Evolutionary conservation across 2,888 invertebrate species (phyloP), one percentile per base, ranked within the genome.

Genomic region (Clivina fossor): DNA sequence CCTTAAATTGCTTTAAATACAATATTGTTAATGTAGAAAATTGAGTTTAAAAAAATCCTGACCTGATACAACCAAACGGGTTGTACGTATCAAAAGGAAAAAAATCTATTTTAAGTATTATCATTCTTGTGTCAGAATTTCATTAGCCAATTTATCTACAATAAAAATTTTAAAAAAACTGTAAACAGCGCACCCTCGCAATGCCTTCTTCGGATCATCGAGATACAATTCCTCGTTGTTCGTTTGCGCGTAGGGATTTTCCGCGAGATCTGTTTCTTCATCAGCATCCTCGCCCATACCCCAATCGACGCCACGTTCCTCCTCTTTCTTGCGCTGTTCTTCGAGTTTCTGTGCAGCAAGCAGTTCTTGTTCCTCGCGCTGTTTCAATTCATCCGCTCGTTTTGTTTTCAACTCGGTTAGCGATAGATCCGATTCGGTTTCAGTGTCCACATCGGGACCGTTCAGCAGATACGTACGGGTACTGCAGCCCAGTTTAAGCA

Each of bases 241-340:
- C 0, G 86, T 83, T 43, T 80, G 77, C 0, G 93, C 92, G 68
- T 82, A 93, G 0, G 93, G 93, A 75, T 93, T 93, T 61, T 90
- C 88, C 0, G 84, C 73, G 2, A 90, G 69, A 67, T 93, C 93
- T 0, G 84, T 81, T 64, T 90, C 91, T 62, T 91, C 92, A 62
- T 90, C 91, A 0, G 92, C 93, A 66, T 94, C 93, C 62, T 93
- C 93, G 3, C 89, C 85, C 86, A 97, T 90, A 63, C 97, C 97
- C 97, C 97, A 97, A 69, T 86, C 85, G 59, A 94, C 86, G 2
- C 94, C 94, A 60, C 83, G 82, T 24, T 83, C 82, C 63, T 77
- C 80, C 60, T 79, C 77, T 60, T 74, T 76, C 40, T 76, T 76
- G 63, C 79, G 76, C 64, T 78, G 78, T 71, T 78, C 74, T 63